phyloP scores from a whole-genome alignment of 2,888 invertebrate species.

The Bellardia pandia region DNA sequence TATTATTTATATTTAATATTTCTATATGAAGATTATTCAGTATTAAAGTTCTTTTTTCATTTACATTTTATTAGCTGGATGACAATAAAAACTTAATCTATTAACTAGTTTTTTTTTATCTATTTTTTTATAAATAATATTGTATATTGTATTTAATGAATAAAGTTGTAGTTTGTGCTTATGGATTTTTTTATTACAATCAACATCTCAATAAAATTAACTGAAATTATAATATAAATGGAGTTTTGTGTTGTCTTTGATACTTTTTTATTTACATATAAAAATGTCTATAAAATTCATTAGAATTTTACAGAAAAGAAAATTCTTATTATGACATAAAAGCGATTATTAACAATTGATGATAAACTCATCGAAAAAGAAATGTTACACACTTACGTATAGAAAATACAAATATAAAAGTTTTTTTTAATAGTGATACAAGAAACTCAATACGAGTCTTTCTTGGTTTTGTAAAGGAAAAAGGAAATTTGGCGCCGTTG shows the following conservation, averaged over 20 bases:
- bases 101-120: conserved; percentile 37
- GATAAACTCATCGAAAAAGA: conserved; percentile 37
- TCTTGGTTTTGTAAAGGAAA: background rate
- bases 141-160: conserved; percentile 10
- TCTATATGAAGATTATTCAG: background rate
- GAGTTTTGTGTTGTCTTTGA: background rate
- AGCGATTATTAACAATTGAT: conserved; percentile 52
- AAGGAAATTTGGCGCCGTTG: conserved; percentile 64
- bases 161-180: conserved; percentile 14
- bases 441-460: background rate
- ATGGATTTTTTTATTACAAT: background rate
- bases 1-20: background rate
- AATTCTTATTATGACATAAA: conserved; percentile 51
- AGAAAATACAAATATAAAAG: conserved; percentile 4
- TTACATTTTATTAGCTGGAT: background rate
- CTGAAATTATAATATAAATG: conserved; percentile 6
- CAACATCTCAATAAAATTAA: conserved; percentile 22
- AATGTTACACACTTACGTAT: background rate
- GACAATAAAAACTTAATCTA: conserved; percentile 44
- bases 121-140: background rate
- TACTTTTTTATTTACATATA: conserved; percentile 5
- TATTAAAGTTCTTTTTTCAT: background rate
- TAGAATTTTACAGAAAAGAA: background rate
- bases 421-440: conserved; percentile 21
- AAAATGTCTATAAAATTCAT: conserved; percentile 16